phyloP scores from a whole-genome alignment of 2,888 invertebrate species.

The Drosophila subquinaria region DNA sequence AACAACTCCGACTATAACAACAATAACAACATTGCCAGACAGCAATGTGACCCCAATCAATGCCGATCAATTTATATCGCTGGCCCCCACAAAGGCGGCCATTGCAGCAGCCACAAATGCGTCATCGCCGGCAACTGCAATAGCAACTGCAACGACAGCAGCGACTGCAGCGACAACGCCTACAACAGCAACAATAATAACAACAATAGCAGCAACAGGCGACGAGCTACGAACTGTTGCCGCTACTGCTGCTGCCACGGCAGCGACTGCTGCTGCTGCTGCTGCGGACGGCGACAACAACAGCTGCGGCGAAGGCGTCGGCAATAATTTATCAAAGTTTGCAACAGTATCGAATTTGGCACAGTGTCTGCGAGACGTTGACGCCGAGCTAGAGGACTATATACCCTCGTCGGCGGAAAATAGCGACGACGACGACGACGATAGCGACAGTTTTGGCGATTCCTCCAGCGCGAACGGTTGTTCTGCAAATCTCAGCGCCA shows the following conservation, averaged over 20 bases:
- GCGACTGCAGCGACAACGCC: constrained; percentile 35
- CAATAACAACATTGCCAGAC: constrained; percentile 48
- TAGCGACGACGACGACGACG: constrained; percentile 70
- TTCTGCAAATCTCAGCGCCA: constrained; percentile 78
- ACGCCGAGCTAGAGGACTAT: constrained; percentile 85
- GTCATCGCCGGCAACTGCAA: constrained; percentile 64
- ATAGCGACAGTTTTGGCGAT: constrained; percentile 76
- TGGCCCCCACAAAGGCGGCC: constrained; percentile 75
- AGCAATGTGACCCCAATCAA: constrained; percentile 82
- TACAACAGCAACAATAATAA: constrained; percentile 19
- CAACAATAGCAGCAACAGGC: constrained; percentile 37
- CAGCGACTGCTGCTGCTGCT: constrained; percentile 19
- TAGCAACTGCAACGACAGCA: constrained; percentile 35
- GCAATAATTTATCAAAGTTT: constrained; percentile 85
- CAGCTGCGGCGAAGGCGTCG: constrained; percentile 74
- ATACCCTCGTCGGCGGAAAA: constrained; percentile 84
- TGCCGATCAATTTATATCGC: constrained; percentile 82
- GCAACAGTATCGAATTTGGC: constrained; percentile 86
- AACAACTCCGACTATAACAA: constrained; percentile 37
- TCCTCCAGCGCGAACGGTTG: constrained; percentile 84
- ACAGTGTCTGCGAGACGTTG: constrained; percentile 85
- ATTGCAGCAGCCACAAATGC: constrained; percentile 66
- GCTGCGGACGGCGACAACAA: constrained; percentile 57
- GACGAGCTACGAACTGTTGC: constrained; percentile 36
- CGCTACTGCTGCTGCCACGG: constrained; percentile 13